These are phyloP conservation scores for Polydrusus cervinus DNA, from an alignment of 2,888 invertebrate species.

Conservation along the genomic window DNA sequence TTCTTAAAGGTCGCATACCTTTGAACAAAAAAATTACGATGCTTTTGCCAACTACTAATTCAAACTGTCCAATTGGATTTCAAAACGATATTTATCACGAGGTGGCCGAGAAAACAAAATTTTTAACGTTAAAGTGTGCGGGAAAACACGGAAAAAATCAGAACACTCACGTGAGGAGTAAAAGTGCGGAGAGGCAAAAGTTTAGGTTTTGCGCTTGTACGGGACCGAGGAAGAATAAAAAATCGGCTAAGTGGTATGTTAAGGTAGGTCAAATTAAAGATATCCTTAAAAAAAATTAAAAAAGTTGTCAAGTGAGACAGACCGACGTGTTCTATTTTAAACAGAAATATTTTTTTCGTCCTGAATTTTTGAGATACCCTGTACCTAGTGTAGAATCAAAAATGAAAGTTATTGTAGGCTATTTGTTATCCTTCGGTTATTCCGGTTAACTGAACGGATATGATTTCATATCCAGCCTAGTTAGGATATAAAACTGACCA, in stretches of 20 bases:
- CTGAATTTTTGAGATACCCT: too few species aligned
- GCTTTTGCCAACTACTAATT: slow-evolving; percentile 50
- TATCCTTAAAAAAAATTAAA: too few species aligned
- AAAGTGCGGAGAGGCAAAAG: slow-evolving; percentile 62
- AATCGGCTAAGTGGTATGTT: slow-evolving; percentile 80
- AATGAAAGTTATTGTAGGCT: too few species aligned
- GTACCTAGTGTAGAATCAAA: too few species aligned
- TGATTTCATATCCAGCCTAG: too few species aligned
- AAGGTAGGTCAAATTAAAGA: slow-evolving; percentile 75
- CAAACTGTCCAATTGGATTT: slow-evolving; percentile 49
- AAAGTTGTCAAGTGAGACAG: too few species aligned
- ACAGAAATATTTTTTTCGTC: too few species aligned
- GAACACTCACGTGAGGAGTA: slow-evolving; percentile 58
- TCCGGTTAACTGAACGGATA: too few species aligned
- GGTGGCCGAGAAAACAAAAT: slow-evolving; percentile 65
- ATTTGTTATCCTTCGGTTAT: too few species aligned
- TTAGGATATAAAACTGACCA: too few species aligned
- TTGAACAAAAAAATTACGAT: slow-evolving; percentile 25
- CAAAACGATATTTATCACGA: slow-evolving; percentile 48
- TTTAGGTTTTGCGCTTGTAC: slow-evolving; percentile 69
- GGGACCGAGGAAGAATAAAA: slow-evolving; percentile 69
- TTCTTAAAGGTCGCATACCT: slow-evolving; percentile 16
- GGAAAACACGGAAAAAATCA: slow-evolving; percentile 59
- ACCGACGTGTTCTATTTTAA: too few species aligned
- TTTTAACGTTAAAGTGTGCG: slow-evolving; percentile 66